Evolutionary conservation across 2,888 invertebrate genomes (phyloP), one percentile per base, ranked within the genome.

Genomic region (Melieria omissa): DNA sequence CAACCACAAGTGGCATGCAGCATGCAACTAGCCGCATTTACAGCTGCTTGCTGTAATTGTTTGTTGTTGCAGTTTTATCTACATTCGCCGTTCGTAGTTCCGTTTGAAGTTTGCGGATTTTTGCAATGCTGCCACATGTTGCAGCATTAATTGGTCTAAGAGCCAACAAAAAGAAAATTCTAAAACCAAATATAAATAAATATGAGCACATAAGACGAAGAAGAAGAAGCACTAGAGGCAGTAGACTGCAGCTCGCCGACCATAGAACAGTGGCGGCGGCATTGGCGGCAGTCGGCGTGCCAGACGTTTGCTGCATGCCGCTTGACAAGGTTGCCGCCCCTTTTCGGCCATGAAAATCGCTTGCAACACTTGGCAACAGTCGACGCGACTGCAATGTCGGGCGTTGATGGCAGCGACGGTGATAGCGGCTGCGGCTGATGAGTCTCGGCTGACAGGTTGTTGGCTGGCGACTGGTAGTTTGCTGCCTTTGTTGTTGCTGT

Each of bases 101-200:
- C 84, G 84, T 84, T 84, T 84, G 81, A 84, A 77, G 78, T 79
- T 84, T 84, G 79, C 84, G 84, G 84, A 84, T 84, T 84, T 82
- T 78, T 75, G 6, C n/a, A 63, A 47, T 55, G 47, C 57, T 57
- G 41, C 68, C 44, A 68, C 7, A 49, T 49, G 52, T 61, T 42
- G 49, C 54, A 45, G 54, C 62, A 68, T 62, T 68, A 68, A 68
- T 62, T 68, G 68, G 68, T 14, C 29, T 49, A n/a, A n/a, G n/a
- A 49, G 52, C 52, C 52, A 49, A n/a, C n/a, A 49, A 49, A 49
- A 49, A 49, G 52, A 29, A 29, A 29, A 29, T 29, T 58, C 60
- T 66, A 47, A 66, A 58, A 66, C 60, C 47, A 66, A 66, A 58
- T 49, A 58, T 58, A 66, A 29, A 29, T 29, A 29, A 29, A 29